Evolutionary conservation across 1,140 invertebrate species (phyloP), one percentile per base, ranked within the genome.

Genomic region (Drosophila carrolli): DNA sequence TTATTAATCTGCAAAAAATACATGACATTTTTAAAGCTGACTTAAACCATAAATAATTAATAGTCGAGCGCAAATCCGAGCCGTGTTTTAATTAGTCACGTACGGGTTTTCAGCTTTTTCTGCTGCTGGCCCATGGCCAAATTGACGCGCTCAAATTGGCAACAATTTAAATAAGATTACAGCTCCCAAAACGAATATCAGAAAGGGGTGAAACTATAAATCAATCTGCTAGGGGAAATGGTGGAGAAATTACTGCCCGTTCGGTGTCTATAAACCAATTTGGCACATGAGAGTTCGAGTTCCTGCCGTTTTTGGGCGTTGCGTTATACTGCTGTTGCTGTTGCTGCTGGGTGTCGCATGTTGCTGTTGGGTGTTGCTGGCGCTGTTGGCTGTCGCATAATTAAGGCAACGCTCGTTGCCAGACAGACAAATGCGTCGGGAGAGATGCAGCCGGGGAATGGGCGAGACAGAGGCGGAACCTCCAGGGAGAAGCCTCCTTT

Each of bases 131-230:
- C 66, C 16, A 40, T 43, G 46, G 67, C 67, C 67, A 71, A 71
- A 71, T 71, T 58, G 67, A 71, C 65, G 44, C 37, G 44, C 37
- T 50, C 5, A 71, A 71, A 71, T 71, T 71, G 67, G 65, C 65
- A 71, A 58, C 67, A 50, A 71, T 71, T 71, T 71, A 58, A 71
- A 71, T 71, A 71, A 71, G 67, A 71, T 70, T 71, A 71, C 67
- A 56, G 48, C 19, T 41, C 27, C 32, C 41, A 47, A 19, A 66
- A 6, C 9, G 41, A 32, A 32, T 8, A 7, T 8, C 29, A 32
- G 13, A n/a, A 19, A 5, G 29, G 5, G 40, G 16, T 6, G 1
- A 46, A 40, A 55, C 51, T 71, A 71, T 58, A 71, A 71, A 71
- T 71, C 67, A 71, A 71, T 71, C 51, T 65, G 37, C 29, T 50